Base-by-base conservation (phyloP, 2,888 invertebrate species). In the Leucoptera coffeella region DNA sequence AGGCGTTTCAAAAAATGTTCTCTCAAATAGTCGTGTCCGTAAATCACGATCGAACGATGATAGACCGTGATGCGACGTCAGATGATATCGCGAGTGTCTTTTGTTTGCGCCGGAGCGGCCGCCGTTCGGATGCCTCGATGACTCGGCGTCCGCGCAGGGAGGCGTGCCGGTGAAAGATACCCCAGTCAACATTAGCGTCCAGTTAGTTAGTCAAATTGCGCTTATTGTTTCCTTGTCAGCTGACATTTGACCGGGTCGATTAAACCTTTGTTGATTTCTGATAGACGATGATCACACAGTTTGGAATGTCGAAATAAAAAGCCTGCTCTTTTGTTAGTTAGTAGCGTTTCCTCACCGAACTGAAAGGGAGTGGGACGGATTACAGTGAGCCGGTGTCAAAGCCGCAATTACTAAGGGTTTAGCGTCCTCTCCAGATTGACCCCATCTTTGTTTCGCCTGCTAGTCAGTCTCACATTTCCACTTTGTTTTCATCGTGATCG, bases 31-130 rank as follows among this genome's bases (percentile, higher is more conserved):
- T 43, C 52, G 53, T 51, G 51, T 61, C 48, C 59, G 61, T 65
- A 61, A 64, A 64, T 65, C 67, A 67, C 64, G 65, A 60, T 60
- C 61, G 58, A 50, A 41, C 55, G 60, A 54, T 59, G 62, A 64
- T 62, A 56, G 53, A 45, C 44, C 51, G 43, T 47, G 64, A 64
- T 64, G 51, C 51, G 54, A 57, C 43, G 64, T 64, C 62, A 64
- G 67, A 67, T 65, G 57, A 59, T 51, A 42, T 39, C 50, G 58
- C 60, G 56, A 48, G 62, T 57, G 57, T 50, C 56, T 60, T 59
- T 57, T 61, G 58, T 58, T 60, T 60, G 61, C 57, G 56, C 59
- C 60, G n/a, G 57, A 58, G 59, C 53, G 54, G 47, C 46, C 46
- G 56, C 59, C 56, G 59, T 47, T 52, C 48, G 50, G 53, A 58